Base-by-base conservation (phyloP, 2,888 invertebrate genomes). In the Bimastos eiseni region DNA sequence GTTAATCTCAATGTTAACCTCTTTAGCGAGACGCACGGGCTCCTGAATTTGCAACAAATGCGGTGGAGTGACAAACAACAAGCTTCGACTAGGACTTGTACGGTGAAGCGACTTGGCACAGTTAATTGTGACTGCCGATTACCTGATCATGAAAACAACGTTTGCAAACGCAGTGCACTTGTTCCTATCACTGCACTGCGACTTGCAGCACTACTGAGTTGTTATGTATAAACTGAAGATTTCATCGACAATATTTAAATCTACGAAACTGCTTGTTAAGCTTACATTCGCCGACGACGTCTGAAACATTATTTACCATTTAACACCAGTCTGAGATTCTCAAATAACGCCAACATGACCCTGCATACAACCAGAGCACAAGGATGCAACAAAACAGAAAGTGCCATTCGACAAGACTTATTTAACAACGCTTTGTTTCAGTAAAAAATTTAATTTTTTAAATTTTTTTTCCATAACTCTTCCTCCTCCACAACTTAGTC, bases 391-490 rank as follows among this genome's bases (percentile, higher is more conserved):
- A 70, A 70, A 70, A 70, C 8, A 70, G 70, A 70, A 70, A 70
- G 30, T 70, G 11, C 30, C 70, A n/a, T 2, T 70, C 30, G 70
- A 70, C 70, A 70, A 70, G 70, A 49, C 24, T 44, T 44, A 41
- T 70, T 70, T 70, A 70, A 70, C 70, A 70, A 49, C 49, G 70
- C n/a, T 70, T 70, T n/a, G n/a, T 70, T 70, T 70, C 70, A 70
- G 70, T 1, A n/a, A 30, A 70, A 2, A 70, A 30, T 70, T 6
- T 70, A 49, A 21, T 21, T 70, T 17, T 70, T n/a, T 30, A 55
- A n/a, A n/a, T n/a, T 30, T 13, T 55, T 55, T 17, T 24, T n/a
- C n/a, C 17, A 17, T n/a, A 70, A n/a, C 11, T 70, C 8, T 70
- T 17, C 70, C n/a, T 17, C 70, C n/a, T n/a, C 30, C 30, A 55